Percentiles rank a stretch among this genome's conserved stretches.
Evolutionary conservation across 2,888 invertebrate species (phyloP).

Genomic region (Byasa hedistus): DNA sequence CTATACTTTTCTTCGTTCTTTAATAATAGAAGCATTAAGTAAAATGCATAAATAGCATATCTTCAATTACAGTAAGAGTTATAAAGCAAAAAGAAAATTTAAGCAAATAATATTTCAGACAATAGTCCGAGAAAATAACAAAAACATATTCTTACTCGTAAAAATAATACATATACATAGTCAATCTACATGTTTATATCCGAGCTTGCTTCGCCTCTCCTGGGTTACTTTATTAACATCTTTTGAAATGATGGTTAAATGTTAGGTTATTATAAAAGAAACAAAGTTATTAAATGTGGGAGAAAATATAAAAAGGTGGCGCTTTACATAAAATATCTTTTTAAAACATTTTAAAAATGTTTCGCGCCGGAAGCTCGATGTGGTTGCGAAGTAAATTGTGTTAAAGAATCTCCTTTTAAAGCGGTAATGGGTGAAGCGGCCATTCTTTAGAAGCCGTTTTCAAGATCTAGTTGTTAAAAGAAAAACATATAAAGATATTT

Average conservation of each 20-base stretch:
- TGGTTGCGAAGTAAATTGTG: neutral
- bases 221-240: neutral
- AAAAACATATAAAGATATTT: too few species aligned
- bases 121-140: too few species aligned
- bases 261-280: neutral
- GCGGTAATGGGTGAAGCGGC: neutral
- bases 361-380: neutral
- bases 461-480: neutral
- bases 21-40: too few species aligned
- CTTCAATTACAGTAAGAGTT: too few species aligned
- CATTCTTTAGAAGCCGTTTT: neutral
- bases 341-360: conserved; percentile 3
- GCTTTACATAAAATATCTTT: neutral
- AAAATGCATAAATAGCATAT: too few species aligned
- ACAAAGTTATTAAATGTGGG: neutral
- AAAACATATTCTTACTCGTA: too few species aligned
- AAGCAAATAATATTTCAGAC: too few species aligned
- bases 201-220: neutral
- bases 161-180: too few species aligned
- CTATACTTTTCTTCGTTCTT: too few species aligned
- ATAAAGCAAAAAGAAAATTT: too few species aligned
- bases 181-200: too few species aligned
- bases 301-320: neutral
- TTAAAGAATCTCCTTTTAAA: neutral
- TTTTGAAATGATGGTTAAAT: neutral